A percentile compares a stretch with the other conserved stretches of the same genome.
Conservation (phyloP, 2,888 invertebrate genomes). For the Marasmarcha lunaedactyla region DNA sequence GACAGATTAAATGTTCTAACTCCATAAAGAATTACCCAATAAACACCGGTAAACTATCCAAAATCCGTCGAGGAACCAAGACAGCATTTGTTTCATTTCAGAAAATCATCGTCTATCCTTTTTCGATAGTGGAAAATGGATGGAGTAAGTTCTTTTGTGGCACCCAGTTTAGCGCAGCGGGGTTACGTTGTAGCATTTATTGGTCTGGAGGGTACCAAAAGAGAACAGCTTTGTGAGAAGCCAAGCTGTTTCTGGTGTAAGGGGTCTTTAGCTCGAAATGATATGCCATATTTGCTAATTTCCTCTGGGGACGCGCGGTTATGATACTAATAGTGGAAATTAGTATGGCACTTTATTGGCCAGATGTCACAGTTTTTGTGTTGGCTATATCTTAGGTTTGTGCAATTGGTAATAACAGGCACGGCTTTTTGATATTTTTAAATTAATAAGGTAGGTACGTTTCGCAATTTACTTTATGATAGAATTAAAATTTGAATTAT, state of each 20-base stretch:
- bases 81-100: not conserved
- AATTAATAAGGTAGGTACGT: no score
- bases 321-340: slow-evolving; percentile 16
- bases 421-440: no score
- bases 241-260: slow-evolving; percentile 21
- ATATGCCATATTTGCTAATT: slow-evolving; percentile 41
- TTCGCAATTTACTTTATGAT: no score
- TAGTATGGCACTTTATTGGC: not conserved
- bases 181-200: slow-evolving; percentile 52
- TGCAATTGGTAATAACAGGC: no score
- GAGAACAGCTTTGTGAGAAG: slow-evolving; percentile 27
- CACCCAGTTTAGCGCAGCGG: slow-evolving; percentile 20
- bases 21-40: slow-evolving; percentile 33
- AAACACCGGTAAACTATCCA: not conserved
- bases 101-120: not conserved
- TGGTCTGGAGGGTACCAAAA: slow-evolving; percentile 43
- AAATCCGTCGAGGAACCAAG: not conserved
- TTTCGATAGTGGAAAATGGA: not conserved
- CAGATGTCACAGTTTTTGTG: not conserved
- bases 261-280: slow-evolving; percentile 20
- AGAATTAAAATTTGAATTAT: no score
- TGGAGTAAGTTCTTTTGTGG: not conserved
- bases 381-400: not conserved
- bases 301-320: slow-evolving; percentile 23
- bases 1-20: slow-evolving; percentile 44